Evolutionary conservation across 2,888 invertebrate genomes (phyloP).

Genomic region (Nysson spinosus): DNA sequence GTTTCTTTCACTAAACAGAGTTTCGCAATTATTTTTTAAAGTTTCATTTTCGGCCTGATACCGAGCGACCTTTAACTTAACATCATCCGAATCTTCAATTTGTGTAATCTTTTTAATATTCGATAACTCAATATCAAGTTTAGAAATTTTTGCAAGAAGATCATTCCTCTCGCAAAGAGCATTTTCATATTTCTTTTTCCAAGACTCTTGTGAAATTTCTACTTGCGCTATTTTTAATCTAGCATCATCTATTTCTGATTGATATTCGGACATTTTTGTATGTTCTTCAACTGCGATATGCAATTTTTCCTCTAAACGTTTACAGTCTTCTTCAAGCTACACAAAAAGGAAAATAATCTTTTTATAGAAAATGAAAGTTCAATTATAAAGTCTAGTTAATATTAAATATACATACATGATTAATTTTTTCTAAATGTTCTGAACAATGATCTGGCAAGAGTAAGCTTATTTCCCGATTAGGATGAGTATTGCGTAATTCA

Average conservation of each 20-base stretch:
- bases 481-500: constrained; percentile 68
- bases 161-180: constrained; percentile 59
- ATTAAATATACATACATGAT: constrained; percentile 56
- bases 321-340: constrained; percentile 69
- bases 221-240: constrained; percentile 70
- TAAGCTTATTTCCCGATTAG: constrained; percentile 68
- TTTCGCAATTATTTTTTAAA: constrained; percentile 64
- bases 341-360: constrained; percentile 10
- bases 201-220: constrained; percentile 69
- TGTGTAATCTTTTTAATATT: constrained; percentile 53
- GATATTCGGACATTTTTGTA: constrained; percentile 63
- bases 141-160: constrained; percentile 55
- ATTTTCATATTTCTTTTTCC: constrained; percentile 68
- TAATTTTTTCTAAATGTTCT: constrained; percentile 71
- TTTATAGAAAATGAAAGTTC: background rate
- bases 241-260: constrained; percentile 65
- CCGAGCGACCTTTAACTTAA: constrained; percentile 48
- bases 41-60: constrained; percentile 63
- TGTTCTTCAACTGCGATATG: constrained; percentile 67
- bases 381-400: background rate
- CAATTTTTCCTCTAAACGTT: constrained; percentile 69
- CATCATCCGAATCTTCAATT: constrained; percentile 53
- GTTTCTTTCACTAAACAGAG: constrained; percentile 60
- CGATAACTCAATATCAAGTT: constrained; percentile 56
- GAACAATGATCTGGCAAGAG: constrained; percentile 70